Evolutionary conservation across 1,140 invertebrate genomes (phyloP).

Genomic region (Venustaconcha ellipsiformis): DNA sequence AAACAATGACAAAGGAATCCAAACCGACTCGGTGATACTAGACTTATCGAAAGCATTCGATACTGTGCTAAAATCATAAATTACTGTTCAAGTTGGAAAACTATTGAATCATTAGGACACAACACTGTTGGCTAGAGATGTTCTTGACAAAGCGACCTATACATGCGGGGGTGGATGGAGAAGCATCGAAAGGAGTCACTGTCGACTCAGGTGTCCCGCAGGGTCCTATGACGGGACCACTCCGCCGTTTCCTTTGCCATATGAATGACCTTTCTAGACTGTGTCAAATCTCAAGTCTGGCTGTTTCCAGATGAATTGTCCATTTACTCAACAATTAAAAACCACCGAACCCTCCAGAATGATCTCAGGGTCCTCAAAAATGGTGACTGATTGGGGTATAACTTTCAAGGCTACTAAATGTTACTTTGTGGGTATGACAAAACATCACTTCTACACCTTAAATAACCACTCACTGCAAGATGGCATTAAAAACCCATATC

Average conservation of each 20-base stretch:
- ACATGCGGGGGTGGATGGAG: background rate
- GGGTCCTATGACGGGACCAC: slow-evolving; percentile 27
- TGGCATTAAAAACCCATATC: too few relatives aligned
- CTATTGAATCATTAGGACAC: background rate
- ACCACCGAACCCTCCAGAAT: too few relatives aligned
- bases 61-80: too few relatives aligned
- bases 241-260: slow-evolving; percentile 35
- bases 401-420: too few relatives aligned
- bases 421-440: too few relatives aligned
- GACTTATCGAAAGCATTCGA: slow-evolving; percentile 10
- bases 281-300: background rate
- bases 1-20: too few relatives aligned
- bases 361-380: too few relatives aligned
- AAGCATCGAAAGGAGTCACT: slow-evolving; percentile 1
- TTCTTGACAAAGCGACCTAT: slow-evolving; percentile 6
- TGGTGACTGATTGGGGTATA: too few relatives aligned
- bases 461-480: too few relatives aligned
- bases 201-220: slow-evolving; percentile 28
- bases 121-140: background rate
- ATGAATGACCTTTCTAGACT: slow-evolving; percentile 26
- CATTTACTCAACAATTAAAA: too few relatives aligned
- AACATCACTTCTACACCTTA: too few relatives aligned
- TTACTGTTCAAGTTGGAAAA: too few relatives aligned
- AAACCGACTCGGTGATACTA: background rate
- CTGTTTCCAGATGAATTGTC: background rate